Percentiles rank a stretch among this genome's conserved stretches.
phyloP scores from a whole-genome alignment of 2,113 vertebrate genomes.

The Rhinoptilus africanus region DNA sequence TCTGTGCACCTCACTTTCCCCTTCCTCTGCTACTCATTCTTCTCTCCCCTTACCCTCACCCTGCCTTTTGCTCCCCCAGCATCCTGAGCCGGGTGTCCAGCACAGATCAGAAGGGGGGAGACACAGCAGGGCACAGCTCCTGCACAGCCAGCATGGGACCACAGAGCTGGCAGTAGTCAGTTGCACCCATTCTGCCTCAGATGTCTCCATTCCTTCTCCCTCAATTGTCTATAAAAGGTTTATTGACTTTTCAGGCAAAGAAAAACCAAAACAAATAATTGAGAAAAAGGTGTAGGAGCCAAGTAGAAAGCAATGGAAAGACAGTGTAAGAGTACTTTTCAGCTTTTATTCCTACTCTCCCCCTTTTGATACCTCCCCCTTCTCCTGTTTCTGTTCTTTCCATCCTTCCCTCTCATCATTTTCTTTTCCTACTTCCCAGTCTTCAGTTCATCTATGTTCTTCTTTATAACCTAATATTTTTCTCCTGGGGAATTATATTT shows the following conservation, averaged over 20 bases:
- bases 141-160: background rate
- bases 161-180: background rate
- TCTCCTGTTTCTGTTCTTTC: background rate
- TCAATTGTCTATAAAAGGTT: background rate
- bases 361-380: background rate
- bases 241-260: background rate
- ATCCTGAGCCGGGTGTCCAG: background rate
- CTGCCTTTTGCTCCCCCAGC: background rate
- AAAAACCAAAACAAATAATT: background rate
- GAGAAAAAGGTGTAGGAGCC: background rate
- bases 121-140: background rate
- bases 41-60: background rate
- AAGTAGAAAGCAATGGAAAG: background rate
- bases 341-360: background rate
- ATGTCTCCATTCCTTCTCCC: background rate
- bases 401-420: background rate
- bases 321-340: background rate
- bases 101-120: background rate
- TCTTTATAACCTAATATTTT: background rate
- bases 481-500: background rate
- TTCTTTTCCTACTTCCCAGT: background rate
- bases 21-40: background rate
- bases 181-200: background rate
- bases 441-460: background rate
- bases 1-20: background rate